Base-by-base conservation (phyloP, 2,888 invertebrate genomes). In the Temnothorax rugatulus region DNA sequence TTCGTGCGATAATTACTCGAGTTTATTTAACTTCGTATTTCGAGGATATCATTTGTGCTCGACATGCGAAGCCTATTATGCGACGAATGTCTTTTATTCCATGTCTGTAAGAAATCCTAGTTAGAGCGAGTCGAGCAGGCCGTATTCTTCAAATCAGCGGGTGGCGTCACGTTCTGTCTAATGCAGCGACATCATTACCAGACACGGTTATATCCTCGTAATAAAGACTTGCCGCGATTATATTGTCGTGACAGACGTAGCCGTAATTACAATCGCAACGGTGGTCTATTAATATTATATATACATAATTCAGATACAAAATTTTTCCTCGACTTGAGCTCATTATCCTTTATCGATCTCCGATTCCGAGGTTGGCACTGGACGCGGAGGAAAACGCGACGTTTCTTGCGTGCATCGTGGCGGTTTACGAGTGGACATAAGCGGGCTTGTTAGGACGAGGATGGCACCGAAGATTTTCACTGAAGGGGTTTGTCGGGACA, bases 381-480 rank as follows among this genome's bases (percentile, higher is more conserved):
- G 5, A 25, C 52, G 76, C 77, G 77, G 66, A 84, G 59, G 69
- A 83, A 79, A 84, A 82, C 54, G 75, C 84, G 57, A 41, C 69
- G 64, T 68, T 61, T 44, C 50, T 66, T 64, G 89, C 44, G 69
- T 29, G 61, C 66, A 79, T 63, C 76, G 76, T 79, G 84, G 73
- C 47, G 87, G 87, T 90, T 85, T 85, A 84, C 86, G 84, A 82
- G 84, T 82, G 87, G 85, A 86, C 84, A 84, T 89, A 91, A 90
- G 89, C 90, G 85, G 88, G 90, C 91, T 91, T 91, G 91, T 91
- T 91, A 91, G 90, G 84, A 84, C 82, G 88, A 85, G 84, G 73
- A 15, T 47, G 71, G 77, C 44, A 44, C 87, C 34, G 86, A 90
- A 91, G 91, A 88, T 91, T 90, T 91, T 87, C 89, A 76, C 85